Evolutionary conservation across 2,888 invertebrate species (phyloP).

Genomic region (Clitarchus hookeri): DNA sequence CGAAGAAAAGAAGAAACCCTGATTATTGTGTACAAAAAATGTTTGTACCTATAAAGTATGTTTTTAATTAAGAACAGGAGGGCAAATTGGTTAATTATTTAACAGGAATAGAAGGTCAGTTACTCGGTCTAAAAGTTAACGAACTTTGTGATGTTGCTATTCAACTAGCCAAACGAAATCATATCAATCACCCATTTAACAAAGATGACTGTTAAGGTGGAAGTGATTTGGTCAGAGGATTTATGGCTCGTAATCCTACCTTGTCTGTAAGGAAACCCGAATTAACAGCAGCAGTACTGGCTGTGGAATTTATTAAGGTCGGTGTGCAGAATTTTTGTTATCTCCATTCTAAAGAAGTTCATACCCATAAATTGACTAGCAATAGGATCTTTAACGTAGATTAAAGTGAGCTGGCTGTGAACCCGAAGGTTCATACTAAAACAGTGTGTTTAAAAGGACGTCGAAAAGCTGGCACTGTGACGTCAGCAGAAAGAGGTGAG

Average conservation of each 20-base stretch:
- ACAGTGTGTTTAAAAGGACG: not conserved
- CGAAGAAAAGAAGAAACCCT: not conserved
- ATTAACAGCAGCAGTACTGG: not conserved
- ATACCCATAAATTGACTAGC: not conserved
- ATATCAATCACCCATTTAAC: not conserved
- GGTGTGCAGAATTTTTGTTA: not conserved
- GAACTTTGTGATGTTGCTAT: not conserved
- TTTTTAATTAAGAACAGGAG: not conserved
- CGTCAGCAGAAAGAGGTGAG: constrained; percentile 11
- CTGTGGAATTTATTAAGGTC: not conserved
- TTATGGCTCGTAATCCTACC: not conserved
- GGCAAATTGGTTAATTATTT: not conserved
- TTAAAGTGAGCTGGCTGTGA: not conserved
- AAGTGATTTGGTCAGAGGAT: not conserved
- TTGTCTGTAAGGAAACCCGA: not conserved
- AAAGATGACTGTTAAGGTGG: not conserved
- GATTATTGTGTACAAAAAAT: not conserved
- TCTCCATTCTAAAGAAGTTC: not conserved
- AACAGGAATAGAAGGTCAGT: not conserved
- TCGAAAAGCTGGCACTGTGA: not conserved
- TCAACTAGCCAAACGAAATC: not conserved
- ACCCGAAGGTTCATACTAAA: not conserved
- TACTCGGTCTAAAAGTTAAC: not conserved
- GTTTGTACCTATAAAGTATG: not conserved
- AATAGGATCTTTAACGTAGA: constrained; percentile 32